Evolutionary conservation across 2,888 invertebrate species (phyloP), one percentile per base, ranked within the genome.

Genomic region (Lasius platythorax): DNA sequence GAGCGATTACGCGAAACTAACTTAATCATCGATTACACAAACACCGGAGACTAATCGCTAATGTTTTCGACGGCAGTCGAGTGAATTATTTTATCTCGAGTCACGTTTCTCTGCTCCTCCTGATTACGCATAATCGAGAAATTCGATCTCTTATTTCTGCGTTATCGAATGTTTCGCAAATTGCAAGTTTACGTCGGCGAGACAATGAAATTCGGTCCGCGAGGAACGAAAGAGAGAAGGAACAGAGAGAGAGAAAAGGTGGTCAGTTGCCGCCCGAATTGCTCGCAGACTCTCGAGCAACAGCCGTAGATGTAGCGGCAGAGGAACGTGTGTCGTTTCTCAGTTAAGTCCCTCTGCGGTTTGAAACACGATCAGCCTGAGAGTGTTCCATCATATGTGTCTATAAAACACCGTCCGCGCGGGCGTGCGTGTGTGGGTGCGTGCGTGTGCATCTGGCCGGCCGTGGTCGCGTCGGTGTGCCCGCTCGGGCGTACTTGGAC

Each of bases 361-460:
- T 94, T 94, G 95, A 94, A 95, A 95, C 94, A 93, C 94, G 95
- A 95, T 95, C 95, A 90, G 95, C 95, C 95, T 95, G 95, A 95
- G 95, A 95, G 94, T 94, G 93, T 93, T 94, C 93, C 94, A 94
- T 94, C 94, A 94, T 94, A 94, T 94, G 93, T 94, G 94, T 94
- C 93, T 94, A 94, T 94, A 94, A 93, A 94, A 93, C 92, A 93
- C 87, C 86, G 91, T 87, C 85, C 84, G 72, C 72, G 74, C 76
- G 68, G 68, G 37, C 78, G 82, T 79, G 89, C 83, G 74, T 83
- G 81, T 86, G 85, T 84, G 83, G 78, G 86, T 73, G 73, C 58
- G 15, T 58, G 75, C 75, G 85, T 87, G 90, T 84, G 83, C 74
- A 85, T 81, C 64, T 66, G 75, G 66, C 68, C 67, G 74, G 76